phyloP scores from a whole-genome alignment of 1,140 invertebrate species.

The Drosophila parvula region DNA sequence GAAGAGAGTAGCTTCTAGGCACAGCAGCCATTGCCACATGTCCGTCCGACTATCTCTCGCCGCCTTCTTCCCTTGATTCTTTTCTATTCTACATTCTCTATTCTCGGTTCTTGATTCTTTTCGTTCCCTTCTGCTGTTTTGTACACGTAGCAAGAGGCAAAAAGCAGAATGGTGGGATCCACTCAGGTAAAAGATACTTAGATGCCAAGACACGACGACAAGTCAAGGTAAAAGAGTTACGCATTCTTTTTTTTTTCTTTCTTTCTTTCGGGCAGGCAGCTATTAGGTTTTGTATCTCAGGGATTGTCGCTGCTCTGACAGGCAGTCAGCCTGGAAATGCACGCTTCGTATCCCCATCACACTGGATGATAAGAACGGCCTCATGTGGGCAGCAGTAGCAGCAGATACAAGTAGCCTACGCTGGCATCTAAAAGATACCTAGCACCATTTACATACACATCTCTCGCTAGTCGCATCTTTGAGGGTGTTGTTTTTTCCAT shows the following conservation, averaged over 20 bases:
- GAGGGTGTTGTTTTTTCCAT: not conserved
- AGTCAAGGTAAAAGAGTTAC: constrained; percentile 78
- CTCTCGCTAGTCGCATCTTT: not conserved
- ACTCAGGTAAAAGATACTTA: constrained; percentile 46
- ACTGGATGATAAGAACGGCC: constrained; percentile 36
- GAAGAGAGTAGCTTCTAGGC: constrained; percentile 17
- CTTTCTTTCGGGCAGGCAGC: constrained; percentile 21
- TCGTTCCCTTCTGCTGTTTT: constrained; percentile 17
- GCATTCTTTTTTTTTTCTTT: constrained; percentile 45
- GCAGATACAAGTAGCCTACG: constrained; percentile 28
- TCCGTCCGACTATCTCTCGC: constrained; percentile 11
- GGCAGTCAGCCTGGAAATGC: constrained; percentile 42
- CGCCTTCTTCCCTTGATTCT: constrained; percentile 1
- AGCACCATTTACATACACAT: constrained; percentile 23
- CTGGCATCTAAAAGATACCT: constrained; percentile 24
- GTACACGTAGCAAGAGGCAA: constrained; percentile 44
- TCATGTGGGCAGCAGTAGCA: constrained; percentile 28
- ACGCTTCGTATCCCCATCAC: constrained; percentile 22
- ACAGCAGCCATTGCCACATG: constrained; percentile 32
- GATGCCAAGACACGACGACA: constrained; percentile 51
- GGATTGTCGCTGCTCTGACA: constrained; percentile 16
- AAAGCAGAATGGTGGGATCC: constrained; percentile 24
- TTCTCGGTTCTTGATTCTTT: constrained; percentile 5
- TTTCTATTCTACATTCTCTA: constrained; percentile 1
- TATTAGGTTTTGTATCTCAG: constrained; percentile 42